Conservation (phyloP, 2,888 invertebrate species). For the Cheilosia grossa region DNA sequence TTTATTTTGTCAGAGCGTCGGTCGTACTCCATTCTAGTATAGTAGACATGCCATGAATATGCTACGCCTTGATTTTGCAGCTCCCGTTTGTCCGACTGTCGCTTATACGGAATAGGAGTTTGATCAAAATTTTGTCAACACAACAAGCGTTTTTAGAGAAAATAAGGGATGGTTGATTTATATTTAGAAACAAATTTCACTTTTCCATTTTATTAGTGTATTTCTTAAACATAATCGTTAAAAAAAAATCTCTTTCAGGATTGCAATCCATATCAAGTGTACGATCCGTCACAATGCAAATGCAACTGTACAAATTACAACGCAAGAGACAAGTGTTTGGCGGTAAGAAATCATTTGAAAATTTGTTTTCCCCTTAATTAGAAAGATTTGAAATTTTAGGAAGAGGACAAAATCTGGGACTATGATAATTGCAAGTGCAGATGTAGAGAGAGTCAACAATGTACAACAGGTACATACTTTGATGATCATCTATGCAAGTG, state of each 20-base stretch:
- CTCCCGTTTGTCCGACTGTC: too few relatives aligned
- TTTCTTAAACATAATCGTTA: not conserved
- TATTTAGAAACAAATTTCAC: not conserved
- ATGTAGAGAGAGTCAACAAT: constrained; percentile 85
- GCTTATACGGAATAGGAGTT: too few relatives aligned
- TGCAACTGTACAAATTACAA: constrained; percentile 86
- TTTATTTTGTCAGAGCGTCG: too few relatives aligned
- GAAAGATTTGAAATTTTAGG: constrained; percentile 77
- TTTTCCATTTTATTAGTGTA: not conserved
- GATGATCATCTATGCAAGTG: constrained; percentile 84
- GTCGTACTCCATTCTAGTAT: too few relatives aligned
- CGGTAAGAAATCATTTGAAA: constrained; percentile 67
- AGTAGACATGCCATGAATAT: too few relatives aligned
- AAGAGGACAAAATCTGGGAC: constrained; percentile 86
- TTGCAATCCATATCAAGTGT: constrained; percentile 86
- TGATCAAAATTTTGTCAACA: too few relatives aligned
- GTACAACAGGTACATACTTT: constrained; percentile 86
- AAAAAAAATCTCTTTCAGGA: constrained; percentile 78
- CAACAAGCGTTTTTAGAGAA: too few relatives aligned
- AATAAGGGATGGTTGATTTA: too few relatives aligned
- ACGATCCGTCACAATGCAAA: constrained; percentile 85
- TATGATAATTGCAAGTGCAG: constrained; percentile 85
- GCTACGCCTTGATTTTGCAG: too few relatives aligned
- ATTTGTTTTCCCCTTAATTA: not conserved
- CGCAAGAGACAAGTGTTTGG: constrained; percentile 85